Base-by-base conservation (phyloP, 2,888 invertebrate genomes). In the Tholera decimalis region DNA sequence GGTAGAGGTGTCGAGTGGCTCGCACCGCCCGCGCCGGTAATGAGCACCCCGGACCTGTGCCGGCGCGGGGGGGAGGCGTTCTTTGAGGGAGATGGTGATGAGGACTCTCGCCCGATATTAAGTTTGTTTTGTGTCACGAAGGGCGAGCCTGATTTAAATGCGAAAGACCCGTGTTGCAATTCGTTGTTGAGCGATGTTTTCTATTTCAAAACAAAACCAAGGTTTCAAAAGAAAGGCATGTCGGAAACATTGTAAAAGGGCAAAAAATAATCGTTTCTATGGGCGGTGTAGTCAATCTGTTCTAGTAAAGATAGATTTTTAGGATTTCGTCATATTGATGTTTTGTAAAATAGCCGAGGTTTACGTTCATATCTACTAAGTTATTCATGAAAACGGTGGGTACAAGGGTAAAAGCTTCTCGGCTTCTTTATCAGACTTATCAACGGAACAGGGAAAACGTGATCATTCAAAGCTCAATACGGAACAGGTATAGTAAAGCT, bases 101-200 rank as follows among this genome's bases (percentile, higher is more conserved):
- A 84, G 82, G 73, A 82, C 80, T 82, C 84, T 82, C 61, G 50
- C 35, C 54, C 73, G 80, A 88, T 88, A 88, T 88, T 89, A 84
- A 87, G 91, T 92, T 91, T 89, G 90, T 88, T 88, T 85, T 88
- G 89, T 73, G 83, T 84, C 84, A 83, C 79, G 77, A 75, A 80
- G 86, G 83, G 84, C 79, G 81, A 64, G 57, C 58, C 79, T 84
- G 76, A 89, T 90, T 88, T 85, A 87, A 91, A 89, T 89, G 83
- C 84, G 84, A 85, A 85, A 85, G 79, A 80, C 70, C 62, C 65
- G 78, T 77, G 70, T 73, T 75, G 71, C 77, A 70, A 55, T 55
- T 33, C 8, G 33, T n/a, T 33, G 9, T 43, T 73, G 68, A 61
- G 68, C 9, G 13, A 37, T 35, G 20, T 49, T 15, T 13, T 24